Evolutionary conservation across 2,113 vertebrate species (phyloP).

Genomic region (Elachura formosa): DNA sequence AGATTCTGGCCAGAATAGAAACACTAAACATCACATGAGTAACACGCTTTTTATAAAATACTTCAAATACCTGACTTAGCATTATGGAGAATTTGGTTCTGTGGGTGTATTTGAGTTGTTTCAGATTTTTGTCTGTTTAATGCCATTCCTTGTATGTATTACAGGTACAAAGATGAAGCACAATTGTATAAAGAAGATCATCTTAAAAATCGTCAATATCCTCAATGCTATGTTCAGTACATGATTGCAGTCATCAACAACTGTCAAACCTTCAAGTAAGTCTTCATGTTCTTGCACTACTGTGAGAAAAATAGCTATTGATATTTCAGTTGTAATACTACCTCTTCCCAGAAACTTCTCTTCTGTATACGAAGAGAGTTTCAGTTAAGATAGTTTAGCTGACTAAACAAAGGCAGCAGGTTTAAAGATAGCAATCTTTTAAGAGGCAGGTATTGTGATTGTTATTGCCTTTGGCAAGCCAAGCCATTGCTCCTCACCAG

Average conservation of each 20-base stretch:
- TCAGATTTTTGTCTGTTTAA: neutral
- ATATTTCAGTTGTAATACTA: neutral
- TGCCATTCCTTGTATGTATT: neutral
- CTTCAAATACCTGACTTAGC: neutral
- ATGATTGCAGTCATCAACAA: conserved; percentile 97
- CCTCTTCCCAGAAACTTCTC: neutral
- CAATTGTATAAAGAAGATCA: conserved; percentile 91
- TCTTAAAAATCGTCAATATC: conserved; percentile 85
- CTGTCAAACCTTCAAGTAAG: conserved; percentile 96
- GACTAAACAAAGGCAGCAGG: neutral
- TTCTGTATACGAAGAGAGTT: neutral
- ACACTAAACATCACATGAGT: neutral
- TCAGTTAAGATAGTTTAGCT: neutral
- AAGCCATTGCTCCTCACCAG: neutral
- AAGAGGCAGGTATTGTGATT: neutral
- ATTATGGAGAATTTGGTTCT: neutral
- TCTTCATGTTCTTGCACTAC: neutral
- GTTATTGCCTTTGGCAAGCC: neutral
- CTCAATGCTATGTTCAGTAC: conserved; percentile 94
- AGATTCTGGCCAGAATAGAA: neutral
- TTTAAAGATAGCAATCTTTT: neutral
- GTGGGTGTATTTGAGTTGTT: neutral
- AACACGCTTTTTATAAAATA: neutral
- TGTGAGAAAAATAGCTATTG: neutral
- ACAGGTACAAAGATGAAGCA: conserved; percentile 89